Evolutionary conservation across 2,113 vertebrate genomes (phyloP).

Genomic region (Cranoglanis bouderius): DNA sequence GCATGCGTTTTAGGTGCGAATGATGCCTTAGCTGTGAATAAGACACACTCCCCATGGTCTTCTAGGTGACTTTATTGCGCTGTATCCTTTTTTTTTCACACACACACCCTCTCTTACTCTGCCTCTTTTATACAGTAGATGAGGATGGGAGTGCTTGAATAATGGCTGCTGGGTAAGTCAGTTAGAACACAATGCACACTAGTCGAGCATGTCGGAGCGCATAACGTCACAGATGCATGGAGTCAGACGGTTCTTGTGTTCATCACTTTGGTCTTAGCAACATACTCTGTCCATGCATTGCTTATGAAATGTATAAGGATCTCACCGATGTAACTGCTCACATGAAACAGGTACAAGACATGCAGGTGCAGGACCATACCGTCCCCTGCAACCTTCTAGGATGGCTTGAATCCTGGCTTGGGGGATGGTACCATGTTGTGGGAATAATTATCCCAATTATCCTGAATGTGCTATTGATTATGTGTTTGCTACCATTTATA

Average conservation of each 20-base stretch:
- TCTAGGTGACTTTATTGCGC: neutral
- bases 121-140: conserved; percentile 8
- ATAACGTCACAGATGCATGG: neutral
- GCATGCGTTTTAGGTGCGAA: conserved; percentile 24
- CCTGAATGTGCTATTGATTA: too few species aligned
- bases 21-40: conserved; percentile 22
- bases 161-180: conserved; percentile 44
- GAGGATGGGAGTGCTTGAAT: conserved; percentile 21
- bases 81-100: neutral
- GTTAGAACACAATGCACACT: neutral
- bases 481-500: too few species aligned
- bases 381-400: too few species aligned
- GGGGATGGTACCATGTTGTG: too few species aligned
- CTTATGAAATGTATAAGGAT: too few species aligned
- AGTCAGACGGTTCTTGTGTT: neutral
- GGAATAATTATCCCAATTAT: too few species aligned
- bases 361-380: too few species aligned
- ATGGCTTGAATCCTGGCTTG: too few species aligned
- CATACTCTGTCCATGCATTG: neutral
- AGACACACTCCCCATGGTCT: neutral
- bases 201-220: conserved; percentile 27
- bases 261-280: conserved; percentile 21
- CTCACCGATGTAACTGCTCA: too few species aligned
- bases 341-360: too few species aligned
- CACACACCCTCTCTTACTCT: conserved; percentile 1